Conservation (phyloP, 2,888 invertebrate species). For the Drosophila nr. medialis region DNA sequence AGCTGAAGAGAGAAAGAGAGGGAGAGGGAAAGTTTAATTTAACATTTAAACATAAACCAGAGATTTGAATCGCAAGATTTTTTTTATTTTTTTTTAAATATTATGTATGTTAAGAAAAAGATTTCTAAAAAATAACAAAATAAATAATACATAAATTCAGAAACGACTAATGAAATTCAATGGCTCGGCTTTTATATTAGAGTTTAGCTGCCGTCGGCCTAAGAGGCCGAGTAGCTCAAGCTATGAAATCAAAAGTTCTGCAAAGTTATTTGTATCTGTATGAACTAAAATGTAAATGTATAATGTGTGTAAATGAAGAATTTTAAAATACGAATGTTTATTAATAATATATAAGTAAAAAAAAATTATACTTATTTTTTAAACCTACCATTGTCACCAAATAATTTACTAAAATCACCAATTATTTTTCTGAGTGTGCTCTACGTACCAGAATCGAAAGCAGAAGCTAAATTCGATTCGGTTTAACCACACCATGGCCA, state of each 20-base stretch:
- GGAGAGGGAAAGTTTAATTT: neutral
- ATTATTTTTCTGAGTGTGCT: neutral
- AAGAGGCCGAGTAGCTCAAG: neutral
- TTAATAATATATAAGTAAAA: no score
- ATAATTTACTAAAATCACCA: neutral
- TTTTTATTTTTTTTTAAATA: neutral
- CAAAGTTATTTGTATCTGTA: no score
- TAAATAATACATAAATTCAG: neutral
- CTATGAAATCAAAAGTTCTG: no score
- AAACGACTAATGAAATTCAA: neutral
- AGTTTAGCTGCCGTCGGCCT: neutral
- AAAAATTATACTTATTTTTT: no score
- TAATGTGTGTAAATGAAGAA: no score
- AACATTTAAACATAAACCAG: neutral
- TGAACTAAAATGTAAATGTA: no score
- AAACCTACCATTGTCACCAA: no score
- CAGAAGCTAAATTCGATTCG: neutral
- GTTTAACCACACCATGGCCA: neutral
- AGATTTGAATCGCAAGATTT: neutral
- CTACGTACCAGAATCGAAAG: neutral
- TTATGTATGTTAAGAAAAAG: no score
- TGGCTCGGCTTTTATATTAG: neutral
- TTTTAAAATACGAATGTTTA: no score
- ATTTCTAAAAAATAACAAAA: no score
- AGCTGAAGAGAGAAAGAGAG: neutral